Base-by-base conservation (phyloP, 2,888 invertebrate species). In the Mythimna loreyi region DNA sequence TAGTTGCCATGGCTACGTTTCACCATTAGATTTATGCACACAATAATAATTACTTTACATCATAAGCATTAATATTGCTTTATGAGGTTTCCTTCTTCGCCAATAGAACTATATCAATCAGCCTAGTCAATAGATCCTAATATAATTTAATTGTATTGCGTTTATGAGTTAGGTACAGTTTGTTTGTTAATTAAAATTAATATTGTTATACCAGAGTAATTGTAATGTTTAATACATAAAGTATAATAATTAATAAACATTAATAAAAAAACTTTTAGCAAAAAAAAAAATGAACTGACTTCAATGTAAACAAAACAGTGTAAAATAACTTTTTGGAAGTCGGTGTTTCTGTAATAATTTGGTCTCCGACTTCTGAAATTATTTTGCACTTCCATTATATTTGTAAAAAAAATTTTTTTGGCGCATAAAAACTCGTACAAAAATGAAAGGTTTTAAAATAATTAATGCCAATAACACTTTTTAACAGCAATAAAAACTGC, bases 141-240 rank as follows among this genome's bases (percentile, higher is more conserved):
- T 78, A 75, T 72, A 72, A 78, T 72, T 64, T 50, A 78, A 78
- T 75, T 36, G 40, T 45, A 64, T 56, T 71, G 36, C 36, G 23
- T 49, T 63, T 59, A 28, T 43, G 53, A 47, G 36, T 56, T 55
- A 59, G 30, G 11, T 45, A 70, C 55, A 50, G 30, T 23, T n/a
- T 45, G 16, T 0, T 62, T 62, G 30, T 55, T 77, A 58, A 71
- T 59, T 77, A 53, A 40, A 40, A 62, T 58, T 47, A 28, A 58
- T 71, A 53, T 52, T 57, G 23, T 52, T 62, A 2, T 47, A 21
- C 5, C 43, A 11, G 40, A 43, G 25, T 65, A 21, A 67, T 47
- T 58, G 5, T 57, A 67, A 75, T 67, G 19, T 47, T 52, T 45
- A 25, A 23, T 57, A 66, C n/a, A 66, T 64, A 33, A 36, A 45